These are phyloP conservation scores for Syngnathus rostellatus DNA, from an alignment of 2,797 vertebrate genomes.

Conservation along the genomic window DNA sequence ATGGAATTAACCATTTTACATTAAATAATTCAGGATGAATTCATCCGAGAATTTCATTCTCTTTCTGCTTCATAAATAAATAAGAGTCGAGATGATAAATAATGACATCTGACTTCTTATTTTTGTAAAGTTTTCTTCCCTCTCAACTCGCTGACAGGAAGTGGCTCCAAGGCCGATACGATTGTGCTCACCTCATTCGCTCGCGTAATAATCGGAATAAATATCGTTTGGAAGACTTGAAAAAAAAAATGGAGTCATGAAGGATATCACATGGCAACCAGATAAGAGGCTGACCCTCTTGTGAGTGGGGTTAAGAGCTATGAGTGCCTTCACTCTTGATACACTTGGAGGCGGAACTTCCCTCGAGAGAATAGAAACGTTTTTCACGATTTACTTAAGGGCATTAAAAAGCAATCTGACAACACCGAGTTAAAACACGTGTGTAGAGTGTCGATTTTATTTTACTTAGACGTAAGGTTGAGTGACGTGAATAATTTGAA, in stretches of 20 bases:
- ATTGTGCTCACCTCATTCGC: too few species aligned
- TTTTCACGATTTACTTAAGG: conserved; percentile 1
- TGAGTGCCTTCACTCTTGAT: conserved; percentile 16
- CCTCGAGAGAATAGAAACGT: not conserved
- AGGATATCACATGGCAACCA: conserved; percentile 8
- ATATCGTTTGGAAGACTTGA: conserved; percentile 1
- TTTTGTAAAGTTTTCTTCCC: conserved; percentile 55
- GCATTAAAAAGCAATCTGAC: not conserved
- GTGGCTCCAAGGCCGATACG: not conserved
- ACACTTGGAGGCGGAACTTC: conserved; percentile 12
- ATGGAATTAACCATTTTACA: conserved; percentile 73
- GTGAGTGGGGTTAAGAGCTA: conserved; percentile 28
- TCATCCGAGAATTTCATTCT: conserved; percentile 74
- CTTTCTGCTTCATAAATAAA: conserved; percentile 75
- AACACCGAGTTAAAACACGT: not conserved
- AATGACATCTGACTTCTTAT: conserved; percentile 69
- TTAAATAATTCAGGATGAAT: conserved; percentile 75
- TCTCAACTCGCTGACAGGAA: conserved; percentile 20
- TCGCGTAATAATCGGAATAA: not conserved
- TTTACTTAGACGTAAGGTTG: not conserved
- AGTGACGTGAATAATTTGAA: not conserved
- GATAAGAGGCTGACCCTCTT: conserved; percentile 23
- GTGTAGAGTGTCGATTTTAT: not conserved
- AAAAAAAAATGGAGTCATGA: conserved; percentile 9
- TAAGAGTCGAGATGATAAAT: conserved; percentile 72